Percentiles rank a stretch among this genome's conserved stretches.
These are phyloP conservation scores for Cremastinae sp. DNA, from an alignment of 2,888 invertebrate species.

Conservation along the genomic window DNA sequence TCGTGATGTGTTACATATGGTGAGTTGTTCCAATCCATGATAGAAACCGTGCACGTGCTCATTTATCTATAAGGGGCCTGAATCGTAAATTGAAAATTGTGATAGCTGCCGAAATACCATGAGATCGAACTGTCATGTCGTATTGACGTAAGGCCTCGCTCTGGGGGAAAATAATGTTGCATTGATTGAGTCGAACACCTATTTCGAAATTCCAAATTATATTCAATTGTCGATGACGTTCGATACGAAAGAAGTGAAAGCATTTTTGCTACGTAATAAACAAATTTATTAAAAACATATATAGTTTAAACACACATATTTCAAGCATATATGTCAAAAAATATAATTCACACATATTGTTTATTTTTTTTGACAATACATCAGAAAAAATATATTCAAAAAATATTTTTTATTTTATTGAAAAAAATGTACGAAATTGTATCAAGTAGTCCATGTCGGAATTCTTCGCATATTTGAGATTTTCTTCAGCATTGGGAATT, in stretches of 20 bases:
- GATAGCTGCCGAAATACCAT: not conserved
- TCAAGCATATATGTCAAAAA: no score
- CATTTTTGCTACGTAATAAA: not conserved
- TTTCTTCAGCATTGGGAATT: conserved; percentile 6
- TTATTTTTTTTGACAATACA: no score
- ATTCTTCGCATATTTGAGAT: no score
- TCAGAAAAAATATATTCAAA: no score
- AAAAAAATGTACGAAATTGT: no score
- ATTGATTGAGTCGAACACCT: conserved; percentile 27
- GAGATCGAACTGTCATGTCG: conserved; percentile 34
- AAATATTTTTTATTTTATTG: no score
- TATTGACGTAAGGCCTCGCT: conserved; percentile 1
- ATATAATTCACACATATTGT: no score
- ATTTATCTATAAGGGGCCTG: not conserved
- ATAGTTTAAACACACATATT: no score
- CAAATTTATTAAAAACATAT: not conserved
- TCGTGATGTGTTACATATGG: no score
- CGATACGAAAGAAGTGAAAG: not conserved
- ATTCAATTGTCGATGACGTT: not conserved
- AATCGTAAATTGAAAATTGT: not conserved
- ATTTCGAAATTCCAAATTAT: not conserved
- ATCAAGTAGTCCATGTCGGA: no score
- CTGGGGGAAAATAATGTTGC: conserved; percentile 14
- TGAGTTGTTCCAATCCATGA: conserved; percentile 8
- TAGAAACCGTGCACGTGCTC: conserved; percentile 2